Evolutionary conservation across 2,888 invertebrate species (phyloP).

Genomic region (Caradrina clavipalpis): DNA sequence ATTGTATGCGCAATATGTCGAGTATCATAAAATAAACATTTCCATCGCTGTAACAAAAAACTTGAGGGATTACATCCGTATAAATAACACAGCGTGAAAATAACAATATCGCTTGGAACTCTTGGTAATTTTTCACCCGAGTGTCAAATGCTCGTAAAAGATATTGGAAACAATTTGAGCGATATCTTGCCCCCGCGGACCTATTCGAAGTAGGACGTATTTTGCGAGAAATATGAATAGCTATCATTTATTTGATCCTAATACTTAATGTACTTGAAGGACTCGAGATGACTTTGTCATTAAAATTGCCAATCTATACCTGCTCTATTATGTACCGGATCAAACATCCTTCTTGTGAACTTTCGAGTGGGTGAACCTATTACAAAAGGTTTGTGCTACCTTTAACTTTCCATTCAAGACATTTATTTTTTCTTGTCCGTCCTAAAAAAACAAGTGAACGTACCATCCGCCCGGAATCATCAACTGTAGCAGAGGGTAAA

Average conservation of each 20-base stretch:
- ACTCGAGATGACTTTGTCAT: constrained; percentile 65
- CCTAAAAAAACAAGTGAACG: constrained; percentile 72
- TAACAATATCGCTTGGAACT: constrained; percentile 79
- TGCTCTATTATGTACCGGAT: constrained; percentile 25
- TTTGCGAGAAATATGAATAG: constrained; percentile 77
- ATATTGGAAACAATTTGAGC: constrained; percentile 89
- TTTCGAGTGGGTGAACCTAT: constrained; percentile 34
- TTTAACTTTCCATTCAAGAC: constrained; percentile 58
- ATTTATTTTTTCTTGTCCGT: constrained; percentile 66
- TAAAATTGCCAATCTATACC: constrained; percentile 62
- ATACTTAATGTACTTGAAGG: constrained; percentile 61
- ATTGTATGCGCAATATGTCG: constrained; percentile 20
- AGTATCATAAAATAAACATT: constrained; percentile 59
- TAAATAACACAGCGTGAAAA: constrained; percentile 76
- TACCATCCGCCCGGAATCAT: constrained; percentile 70
- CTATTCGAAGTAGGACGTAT: constrained; percentile 69
- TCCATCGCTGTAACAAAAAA: constrained; percentile 54
- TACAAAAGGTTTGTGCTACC: constrained; percentile 52
- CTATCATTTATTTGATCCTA: constrained; percentile 70
- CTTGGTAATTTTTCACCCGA: constrained; percentile 84
- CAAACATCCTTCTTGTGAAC: constrained; percentile 24
- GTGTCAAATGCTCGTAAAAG: constrained; percentile 87
- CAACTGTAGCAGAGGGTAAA: constrained; percentile 67
- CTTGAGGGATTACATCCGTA: constrained; percentile 64
- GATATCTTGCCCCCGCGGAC: constrained; percentile 82